Evolutionary conservation across 2,888 invertebrate genomes (phyloP), one percentile per base, ranked within the genome.

Genomic region (Pachydiplax longipennis): DNA sequence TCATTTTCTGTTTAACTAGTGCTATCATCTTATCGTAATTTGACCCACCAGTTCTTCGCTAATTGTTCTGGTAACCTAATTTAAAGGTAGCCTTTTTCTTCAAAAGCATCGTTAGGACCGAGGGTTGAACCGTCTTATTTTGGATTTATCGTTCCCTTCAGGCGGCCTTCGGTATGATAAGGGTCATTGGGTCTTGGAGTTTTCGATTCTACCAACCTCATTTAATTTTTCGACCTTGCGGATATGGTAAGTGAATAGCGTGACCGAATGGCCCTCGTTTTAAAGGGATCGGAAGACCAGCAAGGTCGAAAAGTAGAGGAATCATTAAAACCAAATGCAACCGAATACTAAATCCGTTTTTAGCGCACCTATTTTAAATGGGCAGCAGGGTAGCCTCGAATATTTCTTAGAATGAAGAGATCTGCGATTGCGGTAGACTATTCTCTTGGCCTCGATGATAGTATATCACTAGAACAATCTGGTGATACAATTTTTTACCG

Each of bases 231-330:
- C n/a, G 25, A 73, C 73, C 73, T 73, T 73, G 73, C 22, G 25
- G 25, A 25, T 73, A 73, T 13, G 31, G 25, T 12, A 73, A 31
- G 31, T 61, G 53, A 13, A 82, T 87, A 61, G 87, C 87, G 87
- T 87, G 87, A 87, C 61, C 53, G 83, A 83, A 31, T 58, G 58
- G 53, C 83, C 83, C 31, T 83, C 58, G 31, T n/a, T 65, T 65
- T n/a, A 61, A 31, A 61, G 8, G 37, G 61, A 87, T 58, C 44
- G 18, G 8, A 35, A 83, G 58, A 15, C 61, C 35, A 37, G 22
- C 18, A 31, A 73, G 18, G 58, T 37, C 61, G 65, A 18, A 40
- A 58, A 58, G 25, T 44, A 44, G 65, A 65, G 25, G 61, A 37
- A 58, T 37, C 61, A 87, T 61, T 87, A 22, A 61, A 61, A 65